A percentile compares a stretch with the other conserved stretches of the same genome.
These are phyloP conservation scores for Cheilosia grossa DNA, from an alignment of 2,888 invertebrate genomes.

Conservation along the genomic window DNA sequence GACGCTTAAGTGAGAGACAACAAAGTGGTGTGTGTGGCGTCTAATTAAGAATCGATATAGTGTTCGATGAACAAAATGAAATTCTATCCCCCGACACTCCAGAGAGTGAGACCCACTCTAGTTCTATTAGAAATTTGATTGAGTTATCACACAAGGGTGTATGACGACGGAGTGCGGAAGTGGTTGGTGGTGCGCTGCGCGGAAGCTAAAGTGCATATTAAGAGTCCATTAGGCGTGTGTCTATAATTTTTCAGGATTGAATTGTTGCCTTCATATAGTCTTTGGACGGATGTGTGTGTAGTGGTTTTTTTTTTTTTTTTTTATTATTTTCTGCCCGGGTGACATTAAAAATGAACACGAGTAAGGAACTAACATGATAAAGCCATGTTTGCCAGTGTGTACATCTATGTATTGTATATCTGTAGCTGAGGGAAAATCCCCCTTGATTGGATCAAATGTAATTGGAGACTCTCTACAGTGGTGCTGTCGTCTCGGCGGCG, in stretches of 20 bases:
- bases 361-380: background rate
- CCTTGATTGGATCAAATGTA: conserved; percentile 74
- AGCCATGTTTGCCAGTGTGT: background rate
- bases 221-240: conserved; percentile 63
- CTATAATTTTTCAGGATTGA: conserved; percentile 30
- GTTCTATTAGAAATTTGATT: conserved; percentile 61
- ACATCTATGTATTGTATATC: too few species aligned
- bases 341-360: conserved; percentile 25
- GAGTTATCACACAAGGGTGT: conserved; percentile 34
- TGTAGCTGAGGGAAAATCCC: conserved; percentile 44
- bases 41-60: conserved; percentile 63
- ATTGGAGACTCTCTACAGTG: conserved; percentile 53
- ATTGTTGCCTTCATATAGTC: background rate
- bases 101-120: conserved; percentile 21
- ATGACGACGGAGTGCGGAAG: background rate
- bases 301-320: background rate
- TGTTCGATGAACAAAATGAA: conserved; percentile 32
- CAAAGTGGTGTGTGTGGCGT: conserved; percentile 10
- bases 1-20: background rate
- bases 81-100: background rate
- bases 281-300: background rate
- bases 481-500: background rate
- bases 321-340: background rate
- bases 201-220: conserved; percentile 65
- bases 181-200: background rate